These are phyloP conservation scores for Zapornia atra DNA, from an alignment of 2,113 vertebrate species.

Conservation along the genomic window DNA sequence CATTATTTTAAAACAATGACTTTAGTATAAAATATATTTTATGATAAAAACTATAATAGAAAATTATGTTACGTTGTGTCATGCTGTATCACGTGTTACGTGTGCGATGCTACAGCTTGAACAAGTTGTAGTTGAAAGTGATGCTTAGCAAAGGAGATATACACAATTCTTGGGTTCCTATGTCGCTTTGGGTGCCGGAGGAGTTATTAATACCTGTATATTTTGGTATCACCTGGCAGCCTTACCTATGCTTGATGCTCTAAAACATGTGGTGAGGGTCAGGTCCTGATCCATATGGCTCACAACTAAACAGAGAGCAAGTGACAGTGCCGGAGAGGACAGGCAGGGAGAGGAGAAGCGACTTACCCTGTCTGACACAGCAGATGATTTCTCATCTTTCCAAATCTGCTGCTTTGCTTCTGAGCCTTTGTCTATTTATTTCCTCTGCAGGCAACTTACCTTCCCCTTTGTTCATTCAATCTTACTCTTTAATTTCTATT, in stretches of 20 bases:
- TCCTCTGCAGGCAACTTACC: not conserved
- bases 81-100: not conserved
- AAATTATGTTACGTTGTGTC: not conserved
- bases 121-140: not conserved
- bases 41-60: not conserved
- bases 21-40: not conserved
- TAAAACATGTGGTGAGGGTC: accelerated
- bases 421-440: not conserved
- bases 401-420: not conserved
- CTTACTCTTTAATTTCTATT: not conserved
- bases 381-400: not conserved
- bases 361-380: not conserved
- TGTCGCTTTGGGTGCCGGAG: accelerated
- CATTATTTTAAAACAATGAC: not conserved
- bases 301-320: not conserved
- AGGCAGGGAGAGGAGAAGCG: not conserved
- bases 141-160: not conserved
- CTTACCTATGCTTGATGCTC: not conserved
- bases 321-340: not conserved
- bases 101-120: not conserved
- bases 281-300: not conserved
- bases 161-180: too few species aligned
- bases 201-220: not conserved
- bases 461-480: not conserved
- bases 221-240: not conserved